phyloP scores from a whole-genome alignment of 2,797 vertebrate species.

The Pseudomugil gertrudae region DNA sequence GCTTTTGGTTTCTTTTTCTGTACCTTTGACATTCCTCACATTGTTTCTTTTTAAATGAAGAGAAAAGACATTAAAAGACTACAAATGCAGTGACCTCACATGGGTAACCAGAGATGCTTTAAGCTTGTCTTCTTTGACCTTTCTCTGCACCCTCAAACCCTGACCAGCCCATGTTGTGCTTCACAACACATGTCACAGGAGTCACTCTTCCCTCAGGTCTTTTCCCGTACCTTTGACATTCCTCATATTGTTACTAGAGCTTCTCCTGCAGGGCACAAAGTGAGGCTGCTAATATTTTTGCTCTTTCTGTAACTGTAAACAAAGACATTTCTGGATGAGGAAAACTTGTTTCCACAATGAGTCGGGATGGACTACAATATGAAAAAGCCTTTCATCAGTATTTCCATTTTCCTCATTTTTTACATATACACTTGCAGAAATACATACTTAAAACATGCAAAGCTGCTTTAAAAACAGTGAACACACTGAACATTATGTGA shows the following conservation, averaged over 20 bases:
- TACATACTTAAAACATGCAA: constrained; percentile 16
- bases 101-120: constrained; percentile 35
- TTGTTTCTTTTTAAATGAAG: not conserved
- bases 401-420: not conserved
- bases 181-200: constrained; percentile 16
- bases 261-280: constrained; percentile 8
- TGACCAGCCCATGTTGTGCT: constrained; percentile 9
- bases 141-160: constrained; percentile 27
- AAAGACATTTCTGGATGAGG: constrained; percentile 35
- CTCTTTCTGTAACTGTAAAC: constrained; percentile 45
- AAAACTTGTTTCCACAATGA: constrained; percentile 22
- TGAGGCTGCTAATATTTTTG: constrained; percentile 30
- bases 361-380: constrained; percentile 34
- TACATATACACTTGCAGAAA: constrained; percentile 6
- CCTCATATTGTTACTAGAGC: constrained; percentile 40
- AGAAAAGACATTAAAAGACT: not conserved
- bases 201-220: constrained; percentile 34
- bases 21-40: too few species aligned
- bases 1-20: too few species aligned
- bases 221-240: constrained; percentile 59
- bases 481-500: constrained; percentile 12
- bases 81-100: constrained; percentile 15
- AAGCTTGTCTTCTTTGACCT: constrained; percentile 39
- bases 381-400: constrained; percentile 26
- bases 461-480: constrained; percentile 48